A percentile compares a stretch with the other conserved stretches of the same genome.
Conservation (phyloP, 2,113 vertebrate species). For the Mastomys coucha region DNA sequence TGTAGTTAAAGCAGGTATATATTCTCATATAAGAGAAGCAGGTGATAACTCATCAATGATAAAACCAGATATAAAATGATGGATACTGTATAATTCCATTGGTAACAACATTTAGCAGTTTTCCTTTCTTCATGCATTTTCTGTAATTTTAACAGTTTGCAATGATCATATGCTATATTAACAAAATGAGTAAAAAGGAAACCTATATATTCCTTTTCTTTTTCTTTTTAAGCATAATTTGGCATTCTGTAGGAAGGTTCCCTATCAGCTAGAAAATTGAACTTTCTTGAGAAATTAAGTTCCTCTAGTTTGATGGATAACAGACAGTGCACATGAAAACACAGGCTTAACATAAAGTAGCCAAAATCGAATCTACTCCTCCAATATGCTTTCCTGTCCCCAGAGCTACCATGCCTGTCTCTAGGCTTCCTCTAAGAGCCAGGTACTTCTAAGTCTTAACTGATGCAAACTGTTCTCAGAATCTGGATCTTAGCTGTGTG, state of each 20-base stretch:
- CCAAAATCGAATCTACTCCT: background rate
- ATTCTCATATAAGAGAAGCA: background rate
- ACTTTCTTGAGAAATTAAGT: background rate
- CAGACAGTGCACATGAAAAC: background rate
- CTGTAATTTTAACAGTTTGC: background rate
- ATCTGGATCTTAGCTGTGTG: background rate
- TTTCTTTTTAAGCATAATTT: background rate
- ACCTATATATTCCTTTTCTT: background rate
- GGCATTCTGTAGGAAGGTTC: background rate
- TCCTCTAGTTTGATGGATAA: background rate
- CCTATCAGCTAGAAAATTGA: background rate
- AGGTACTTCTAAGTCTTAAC: background rate
- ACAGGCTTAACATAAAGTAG: rapidly evolving
- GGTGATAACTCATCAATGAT: background rate
- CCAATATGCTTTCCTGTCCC: background rate
- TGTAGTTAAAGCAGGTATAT: conserved; percentile 5
- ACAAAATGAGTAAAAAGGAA: background rate
- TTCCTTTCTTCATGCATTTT: background rate
- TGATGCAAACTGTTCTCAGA: background rate
- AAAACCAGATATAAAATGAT: background rate
- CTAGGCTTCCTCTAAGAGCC: background rate
- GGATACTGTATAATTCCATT: background rate
- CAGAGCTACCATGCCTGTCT: background rate
- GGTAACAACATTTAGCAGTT: background rate
- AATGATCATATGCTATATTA: background rate